Evolutionary conservation across 1,140 invertebrate genomes (phyloP), one percentile per base, ranked within the genome.

Genomic region (Planococcus citri): DNA sequence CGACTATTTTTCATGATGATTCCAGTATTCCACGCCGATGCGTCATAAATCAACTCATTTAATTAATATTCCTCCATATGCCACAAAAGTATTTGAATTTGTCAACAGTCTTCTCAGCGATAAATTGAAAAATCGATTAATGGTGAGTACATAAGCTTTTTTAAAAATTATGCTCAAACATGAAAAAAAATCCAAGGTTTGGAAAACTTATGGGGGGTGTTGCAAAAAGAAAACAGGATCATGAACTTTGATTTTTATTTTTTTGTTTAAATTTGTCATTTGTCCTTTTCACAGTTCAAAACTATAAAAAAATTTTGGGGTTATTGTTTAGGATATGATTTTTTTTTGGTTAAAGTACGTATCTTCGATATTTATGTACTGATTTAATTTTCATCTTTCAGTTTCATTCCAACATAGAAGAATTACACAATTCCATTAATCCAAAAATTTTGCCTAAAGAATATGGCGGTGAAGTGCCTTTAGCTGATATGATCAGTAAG

Each of bases 1-100:
- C 17, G 17, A 58, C 3, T 58, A 24, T 24, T 69, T 70, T 41
- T 70, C 24, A 71, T 38, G 70, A 71, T 72, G 73, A 74, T 76
- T 14, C 29, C 80, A 90, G 87, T 91, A 89, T 77, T 90, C 89
- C 0, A 87, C 89, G n/a, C 91, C 91, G 0, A 90, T 92, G 84
- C 82, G 90, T 14, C 90, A 92, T 76, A 93, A 93, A 76, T 81
- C 88, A 72, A 88, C 91, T 0, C 90, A 93, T 75, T 89, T 92
- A 72, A 80, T 93, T 22, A 92, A 93, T 75, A 87, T 92, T 68
- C 89, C 90, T 0, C 81, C 83, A 67, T 87, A 84, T 73, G 88
- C 88, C 1, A 84, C 85, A 0, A 87, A 88, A 75, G 82, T 93
- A 71, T 87, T 92, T 68, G 89, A 91, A 75, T 87, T 93, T 75